These are phyloP conservation scores for Smutsia temminckii DNA, from an alignment of 2,797 vertebrate genomes.

Conservation along the genomic window DNA sequence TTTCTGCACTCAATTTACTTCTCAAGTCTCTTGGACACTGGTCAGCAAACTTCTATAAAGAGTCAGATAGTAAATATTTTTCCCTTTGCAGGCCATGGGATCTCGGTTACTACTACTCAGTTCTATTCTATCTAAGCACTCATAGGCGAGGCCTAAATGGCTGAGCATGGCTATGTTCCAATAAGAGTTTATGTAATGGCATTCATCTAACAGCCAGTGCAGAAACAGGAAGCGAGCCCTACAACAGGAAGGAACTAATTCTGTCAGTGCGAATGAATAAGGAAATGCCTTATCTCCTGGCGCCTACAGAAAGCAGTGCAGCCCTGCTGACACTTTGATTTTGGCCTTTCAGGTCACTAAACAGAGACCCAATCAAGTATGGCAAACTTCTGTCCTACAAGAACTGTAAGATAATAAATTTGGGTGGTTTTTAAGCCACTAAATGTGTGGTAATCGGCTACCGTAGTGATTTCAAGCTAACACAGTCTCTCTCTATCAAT, in stretches of 20 bases:
- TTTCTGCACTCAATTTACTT: background rate
- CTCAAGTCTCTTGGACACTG: background rate
- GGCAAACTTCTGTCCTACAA: background rate
- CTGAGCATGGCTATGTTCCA: background rate
- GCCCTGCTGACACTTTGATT: background rate
- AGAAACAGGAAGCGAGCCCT: background rate
- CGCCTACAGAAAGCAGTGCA: background rate
- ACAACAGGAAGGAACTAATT: background rate
- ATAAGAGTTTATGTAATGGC: background rate
- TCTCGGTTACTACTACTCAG: background rate
- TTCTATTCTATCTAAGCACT: background rate
- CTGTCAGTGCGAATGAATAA: background rate
- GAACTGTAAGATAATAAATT: constrained; percentile 14
- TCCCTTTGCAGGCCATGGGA: background rate
- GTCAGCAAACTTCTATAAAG: background rate
- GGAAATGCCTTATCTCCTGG: background rate
- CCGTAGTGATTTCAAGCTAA: constrained; percentile 19
- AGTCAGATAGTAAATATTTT: background rate
- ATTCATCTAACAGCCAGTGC: background rate
- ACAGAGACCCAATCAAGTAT: background rate
- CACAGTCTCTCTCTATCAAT: background rate
- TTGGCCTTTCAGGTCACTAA: background rate
- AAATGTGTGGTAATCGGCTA: background rate
- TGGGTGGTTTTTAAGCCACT: constrained; percentile 10
- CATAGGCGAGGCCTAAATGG: background rate